Conservation (phyloP, 2,888 invertebrate genomes). For the Dynastes hyllus region DNA sequence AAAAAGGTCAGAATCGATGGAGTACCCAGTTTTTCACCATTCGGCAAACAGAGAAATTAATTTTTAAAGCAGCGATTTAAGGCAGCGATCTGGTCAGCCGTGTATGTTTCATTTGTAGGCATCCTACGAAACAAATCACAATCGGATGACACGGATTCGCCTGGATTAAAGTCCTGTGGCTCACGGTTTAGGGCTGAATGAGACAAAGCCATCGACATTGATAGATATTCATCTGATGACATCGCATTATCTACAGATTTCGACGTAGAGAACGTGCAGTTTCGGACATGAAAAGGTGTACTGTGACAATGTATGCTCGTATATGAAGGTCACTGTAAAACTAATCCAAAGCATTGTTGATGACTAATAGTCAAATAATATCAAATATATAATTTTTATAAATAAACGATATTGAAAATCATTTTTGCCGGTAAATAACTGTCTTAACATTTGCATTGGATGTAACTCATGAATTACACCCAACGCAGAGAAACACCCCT, state of each 20-base stretch:
- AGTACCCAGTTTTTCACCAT: constrained; percentile 32
- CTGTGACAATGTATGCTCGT: background rate
- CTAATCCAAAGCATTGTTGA: too few species aligned
- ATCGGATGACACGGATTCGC: constrained; percentile 67
- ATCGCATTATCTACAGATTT: constrained; percentile 29
- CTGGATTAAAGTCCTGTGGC: constrained; percentile 63
- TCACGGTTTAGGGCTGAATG: constrained; percentile 47
- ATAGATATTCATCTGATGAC: constrained; percentile 56
- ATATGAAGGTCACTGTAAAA: background rate
- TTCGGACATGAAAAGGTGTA: background rate
- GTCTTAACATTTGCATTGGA: too few species aligned
- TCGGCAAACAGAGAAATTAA: constrained; percentile 46
- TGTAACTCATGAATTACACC: too few species aligned
- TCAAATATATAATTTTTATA: too few species aligned
- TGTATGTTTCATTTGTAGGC: constrained; percentile 52
- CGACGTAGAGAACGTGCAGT: constrained; percentile 6
- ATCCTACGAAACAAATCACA: constrained; percentile 68
- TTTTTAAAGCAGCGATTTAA: constrained; percentile 49
- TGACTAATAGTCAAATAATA: too few species aligned
- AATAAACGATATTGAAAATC: too few species aligned
- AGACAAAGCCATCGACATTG: constrained; percentile 55
- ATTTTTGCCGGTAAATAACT: too few species aligned
- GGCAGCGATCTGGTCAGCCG: constrained; percentile 32
- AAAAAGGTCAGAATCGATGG: constrained; percentile 43
- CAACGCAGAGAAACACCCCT: too few species aligned